phyloP scores from a whole-genome alignment of 2,797 vertebrate species.

The Crocodylus rhombifer region DNA sequence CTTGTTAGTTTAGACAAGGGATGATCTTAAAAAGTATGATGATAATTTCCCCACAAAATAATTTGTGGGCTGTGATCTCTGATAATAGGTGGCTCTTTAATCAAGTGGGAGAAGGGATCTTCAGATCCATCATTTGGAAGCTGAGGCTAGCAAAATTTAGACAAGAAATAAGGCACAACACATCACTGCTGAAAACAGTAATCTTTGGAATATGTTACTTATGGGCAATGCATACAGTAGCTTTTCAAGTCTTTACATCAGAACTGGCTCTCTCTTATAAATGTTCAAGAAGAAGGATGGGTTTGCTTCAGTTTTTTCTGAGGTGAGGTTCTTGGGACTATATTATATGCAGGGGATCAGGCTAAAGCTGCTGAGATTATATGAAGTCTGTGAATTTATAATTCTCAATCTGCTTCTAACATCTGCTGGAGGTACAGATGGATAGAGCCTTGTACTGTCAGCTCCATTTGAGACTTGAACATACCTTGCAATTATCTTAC shows the following conservation, averaged over 20 bases:
- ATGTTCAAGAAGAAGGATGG: neutral
- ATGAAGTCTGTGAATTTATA: neutral
- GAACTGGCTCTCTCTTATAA: neutral
- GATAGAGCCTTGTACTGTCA: neutral
- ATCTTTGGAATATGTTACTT: neutral
- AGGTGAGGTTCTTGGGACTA: neutral
- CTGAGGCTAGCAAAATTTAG: neutral
- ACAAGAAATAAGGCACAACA: neutral
- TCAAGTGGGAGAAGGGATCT: neutral
- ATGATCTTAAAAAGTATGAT: neutral
- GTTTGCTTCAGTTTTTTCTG: neutral
- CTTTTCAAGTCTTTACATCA: neutral
- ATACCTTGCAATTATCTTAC: conserved; percentile 43
- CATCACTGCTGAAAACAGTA: neutral
- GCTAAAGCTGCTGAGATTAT: neutral
- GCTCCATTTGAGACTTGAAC: conserved; percentile 5
- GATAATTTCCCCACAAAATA: no score
- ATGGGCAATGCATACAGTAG: no score
- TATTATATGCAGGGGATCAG: neutral
- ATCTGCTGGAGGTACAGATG: neutral
- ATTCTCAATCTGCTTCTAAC: neutral
- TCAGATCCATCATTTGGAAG: neutral
- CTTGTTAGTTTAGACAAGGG: neutral
- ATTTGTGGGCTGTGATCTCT: neutral
- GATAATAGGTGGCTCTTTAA: neutral